These are phyloP conservation scores for Thaumetopoea pityocampa DNA, from an alignment of 1,140 invertebrate genomes.

Conservation along the genomic window DNA sequence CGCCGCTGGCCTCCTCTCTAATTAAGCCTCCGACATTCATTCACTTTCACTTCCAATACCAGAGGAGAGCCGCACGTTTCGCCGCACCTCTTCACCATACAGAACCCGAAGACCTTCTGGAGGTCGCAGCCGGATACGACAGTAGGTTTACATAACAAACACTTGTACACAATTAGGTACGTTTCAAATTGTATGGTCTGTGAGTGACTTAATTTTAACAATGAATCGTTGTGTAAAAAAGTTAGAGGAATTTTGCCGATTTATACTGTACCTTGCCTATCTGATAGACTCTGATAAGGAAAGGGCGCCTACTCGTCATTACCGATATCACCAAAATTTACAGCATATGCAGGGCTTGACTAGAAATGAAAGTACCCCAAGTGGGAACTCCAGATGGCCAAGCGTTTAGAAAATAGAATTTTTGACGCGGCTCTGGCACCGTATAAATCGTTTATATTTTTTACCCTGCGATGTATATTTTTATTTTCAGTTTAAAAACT, in stretches of 20 bases:
- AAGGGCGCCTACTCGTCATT: no score
- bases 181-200: slow-evolving; percentile 7
- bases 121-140: slow-evolving; percentile 64
- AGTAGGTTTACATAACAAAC: slow-evolving; percentile 52
- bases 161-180: slow-evolving; percentile 11
- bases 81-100: slow-evolving; percentile 40
- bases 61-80: slow-evolving; percentile 52
- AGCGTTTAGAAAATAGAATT: no score
- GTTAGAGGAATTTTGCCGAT: background rate
- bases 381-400: no score
- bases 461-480: no score
- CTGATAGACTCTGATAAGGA: no score
- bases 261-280: background rate
- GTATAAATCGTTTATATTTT: no score
- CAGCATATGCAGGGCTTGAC: no score
- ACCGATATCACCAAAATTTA: no score
- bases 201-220: slow-evolving; percentile 3
- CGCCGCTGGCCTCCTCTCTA: slow-evolving; percentile 65
- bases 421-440: no score
- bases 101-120: slow-evolving; percentile 60
- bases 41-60: slow-evolving; percentile 74
- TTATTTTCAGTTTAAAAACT: no score
- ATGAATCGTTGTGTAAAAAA: background rate
- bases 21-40: slow-evolving; percentile 72
- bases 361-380: no score